Evolutionary conservation across 2,888 invertebrate species (phyloP).

Genomic region (Bellardia bayeri): DNA sequence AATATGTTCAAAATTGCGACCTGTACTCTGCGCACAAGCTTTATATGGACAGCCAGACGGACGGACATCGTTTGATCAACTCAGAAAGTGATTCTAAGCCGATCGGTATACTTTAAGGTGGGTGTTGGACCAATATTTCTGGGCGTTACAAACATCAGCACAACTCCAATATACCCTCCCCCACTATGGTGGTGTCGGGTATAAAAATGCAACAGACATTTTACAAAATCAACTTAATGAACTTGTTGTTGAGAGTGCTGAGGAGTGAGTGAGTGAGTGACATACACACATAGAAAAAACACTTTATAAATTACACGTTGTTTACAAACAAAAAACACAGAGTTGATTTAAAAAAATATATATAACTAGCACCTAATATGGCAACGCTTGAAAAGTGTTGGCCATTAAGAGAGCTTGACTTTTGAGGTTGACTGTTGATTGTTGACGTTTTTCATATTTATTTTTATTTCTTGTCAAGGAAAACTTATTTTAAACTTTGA

Average conservation of each 20-base stretch:
- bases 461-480: slow-evolving; percentile 28
- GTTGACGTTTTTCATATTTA: neutral
- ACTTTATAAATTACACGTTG: slow-evolving; percentile 46
- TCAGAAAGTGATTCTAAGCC: too few relatives aligned
- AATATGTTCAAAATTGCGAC: too few relatives aligned
- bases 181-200: too few relatives aligned
- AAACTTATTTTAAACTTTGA: slow-evolving; percentile 21
- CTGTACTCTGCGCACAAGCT: too few relatives aligned
- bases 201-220: slow-evolving; percentile 43
- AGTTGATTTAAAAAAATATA: slow-evolving; percentile 38
- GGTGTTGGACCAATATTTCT: too few relatives aligned
- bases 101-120: too few relatives aligned
- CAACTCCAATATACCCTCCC: too few relatives aligned
- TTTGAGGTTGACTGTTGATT: too few relatives aligned
- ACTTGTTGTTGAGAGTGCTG: slow-evolving; percentile 53
- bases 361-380: slow-evolving; percentile 50
- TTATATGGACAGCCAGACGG: too few relatives aligned
- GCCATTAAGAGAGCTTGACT: neutral
- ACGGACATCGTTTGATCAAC: too few relatives aligned
- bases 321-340: slow-evolving; percentile 35
- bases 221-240: slow-evolving; percentile 56
- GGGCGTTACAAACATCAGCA: too few relatives aligned
- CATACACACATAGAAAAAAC: slow-evolving; percentile 46
- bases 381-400: slow-evolving; percentile 34
- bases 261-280: slow-evolving; percentile 12